These are phyloP conservation scores for Eurytoma californica DNA, from an alignment of 2,888 invertebrate species.

Conservation along the genomic window DNA sequence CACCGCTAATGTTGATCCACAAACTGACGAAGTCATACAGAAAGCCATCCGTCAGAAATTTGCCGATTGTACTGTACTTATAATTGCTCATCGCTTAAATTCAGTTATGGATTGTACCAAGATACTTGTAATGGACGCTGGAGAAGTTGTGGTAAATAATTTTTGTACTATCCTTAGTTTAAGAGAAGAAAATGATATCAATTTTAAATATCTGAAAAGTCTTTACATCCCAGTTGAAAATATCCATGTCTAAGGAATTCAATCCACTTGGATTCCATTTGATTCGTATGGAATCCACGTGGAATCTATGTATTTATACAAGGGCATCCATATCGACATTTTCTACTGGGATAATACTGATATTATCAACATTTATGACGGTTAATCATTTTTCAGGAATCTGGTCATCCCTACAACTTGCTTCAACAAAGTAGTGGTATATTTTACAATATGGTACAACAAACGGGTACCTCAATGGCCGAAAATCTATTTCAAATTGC, in stretches of 20 bases:
- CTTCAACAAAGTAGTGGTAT: slow-evolving; percentile 78
- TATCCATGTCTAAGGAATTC: too few species aligned
- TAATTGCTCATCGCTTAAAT: slow-evolving; percentile 79
- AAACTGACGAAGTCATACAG: slow-evolving; percentile 80
- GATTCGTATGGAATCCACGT: too few species aligned
- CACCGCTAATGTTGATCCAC: slow-evolving; percentile 93
- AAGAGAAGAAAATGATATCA: too few species aligned
- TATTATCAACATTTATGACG: too few species aligned
- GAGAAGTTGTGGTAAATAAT: slow-evolving; percentile 70
- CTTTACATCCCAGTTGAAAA: too few species aligned
- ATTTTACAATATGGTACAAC: slow-evolving; percentile 81
- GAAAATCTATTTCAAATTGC: slow-evolving; percentile 71
- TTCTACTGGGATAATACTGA: too few species aligned
- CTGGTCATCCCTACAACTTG: slow-evolving; percentile 84
- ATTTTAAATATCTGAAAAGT: too few species aligned
- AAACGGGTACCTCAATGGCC: slow-evolving; percentile 78
- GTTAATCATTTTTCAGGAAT: slow-evolving; percentile 80
- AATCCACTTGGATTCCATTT: too few species aligned
- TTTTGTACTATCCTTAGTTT: too few species aligned
- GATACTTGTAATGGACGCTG: slow-evolving; percentile 78
- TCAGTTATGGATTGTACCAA: slow-evolving; percentile 80
- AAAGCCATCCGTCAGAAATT: slow-evolving; percentile 77
- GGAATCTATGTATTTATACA: too few species aligned
- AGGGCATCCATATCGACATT: too few species aligned
- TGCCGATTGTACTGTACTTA: slow-evolving; percentile 77